Conservation (phyloP, 2,797 vertebrate genomes). For the Ptychadena robeensis region DNA sequence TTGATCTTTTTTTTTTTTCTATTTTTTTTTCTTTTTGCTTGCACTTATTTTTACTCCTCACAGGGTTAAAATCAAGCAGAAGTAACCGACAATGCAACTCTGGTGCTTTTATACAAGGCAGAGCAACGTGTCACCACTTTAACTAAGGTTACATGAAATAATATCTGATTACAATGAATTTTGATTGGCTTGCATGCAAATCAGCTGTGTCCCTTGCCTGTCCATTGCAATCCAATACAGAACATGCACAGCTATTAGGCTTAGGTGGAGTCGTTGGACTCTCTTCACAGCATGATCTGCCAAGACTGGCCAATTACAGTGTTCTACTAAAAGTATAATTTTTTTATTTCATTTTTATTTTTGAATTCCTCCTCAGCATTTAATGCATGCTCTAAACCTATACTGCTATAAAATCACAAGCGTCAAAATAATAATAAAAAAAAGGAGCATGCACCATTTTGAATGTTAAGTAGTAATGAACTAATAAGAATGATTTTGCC, state of each 20-base stretch:
- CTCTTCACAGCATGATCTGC: slow-evolving; percentile 69
- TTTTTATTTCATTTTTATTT: slow-evolving; percentile 58
- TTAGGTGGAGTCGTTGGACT: slow-evolving; percentile 66
- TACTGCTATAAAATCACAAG: slow-evolving; percentile 62
- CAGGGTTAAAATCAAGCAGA: slow-evolving; percentile 78
- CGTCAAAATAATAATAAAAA: slow-evolving; percentile 55
- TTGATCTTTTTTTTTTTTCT: slow-evolving; percentile 18
- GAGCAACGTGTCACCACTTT: slow-evolving; percentile 74
- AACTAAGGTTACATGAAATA: slow-evolving; percentile 76
- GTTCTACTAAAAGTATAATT: slow-evolving; percentile 60
- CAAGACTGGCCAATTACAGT: slow-evolving; percentile 53
- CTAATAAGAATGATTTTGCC: neutral
- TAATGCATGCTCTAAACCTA: slow-evolving; percentile 70
- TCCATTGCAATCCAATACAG: slow-evolving; percentile 70
- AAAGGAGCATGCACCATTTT: slow-evolving; percentile 59
- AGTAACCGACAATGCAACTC: slow-evolving; percentile 73
- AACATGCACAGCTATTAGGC: slow-evolving; percentile 61
- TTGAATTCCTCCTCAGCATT: slow-evolving; percentile 64
- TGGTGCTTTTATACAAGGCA: slow-evolving; percentile 79
- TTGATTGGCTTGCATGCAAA: slow-evolving; percentile 76
- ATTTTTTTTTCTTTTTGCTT: slow-evolving; percentile 68
- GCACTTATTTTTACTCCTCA: slow-evolving; percentile 76
- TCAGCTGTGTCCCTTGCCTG: slow-evolving; percentile 71
- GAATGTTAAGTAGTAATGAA: slow-evolving; percentile 33
- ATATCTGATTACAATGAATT: slow-evolving; percentile 71